These are phyloP conservation scores for Smutsia temminckii DNA, from an alignment of 2,797 vertebrate genomes.

Conservation along the genomic window DNA sequence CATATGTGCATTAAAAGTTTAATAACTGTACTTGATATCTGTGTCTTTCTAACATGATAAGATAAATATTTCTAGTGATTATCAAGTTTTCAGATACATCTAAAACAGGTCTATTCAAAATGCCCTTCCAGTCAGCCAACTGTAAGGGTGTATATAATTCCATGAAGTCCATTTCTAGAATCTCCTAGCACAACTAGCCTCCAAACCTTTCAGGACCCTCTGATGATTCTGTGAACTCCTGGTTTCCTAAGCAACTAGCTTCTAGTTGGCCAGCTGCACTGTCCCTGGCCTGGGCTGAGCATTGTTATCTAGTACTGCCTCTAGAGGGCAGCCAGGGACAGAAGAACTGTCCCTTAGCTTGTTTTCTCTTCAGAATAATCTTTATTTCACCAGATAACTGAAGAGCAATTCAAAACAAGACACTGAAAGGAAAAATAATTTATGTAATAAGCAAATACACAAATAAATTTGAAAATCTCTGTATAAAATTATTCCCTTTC, in stretches of 20 bases:
- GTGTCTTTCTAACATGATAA: neutral
- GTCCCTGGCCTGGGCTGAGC: neutral
- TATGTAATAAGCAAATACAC: neutral
- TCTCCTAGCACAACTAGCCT: neutral
- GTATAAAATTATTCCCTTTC: neutral
- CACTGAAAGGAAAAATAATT: neutral
- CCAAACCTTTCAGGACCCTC: neutral
- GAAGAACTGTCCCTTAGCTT: neutral
- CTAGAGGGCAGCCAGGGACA: constrained; percentile 58
- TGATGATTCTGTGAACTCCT: neutral
- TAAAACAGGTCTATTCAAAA: neutral
- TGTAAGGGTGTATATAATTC: neutral
- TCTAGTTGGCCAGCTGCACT: accelerated
- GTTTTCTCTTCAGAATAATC: neutral
- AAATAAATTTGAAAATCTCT: neutral
- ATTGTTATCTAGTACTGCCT: neutral
- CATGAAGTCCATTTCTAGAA: neutral
- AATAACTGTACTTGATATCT: neutral
- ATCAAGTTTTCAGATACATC: neutral
- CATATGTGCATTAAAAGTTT: neutral
- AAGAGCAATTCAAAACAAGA: neutral
- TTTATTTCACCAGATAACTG: neutral
- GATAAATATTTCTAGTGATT: neutral
- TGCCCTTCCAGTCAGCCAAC: neutral
- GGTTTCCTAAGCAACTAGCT: neutral